phyloP scores from a whole-genome alignment of 2,797 vertebrate genomes.

The Poeciliopsis paucimaculata region DNA sequence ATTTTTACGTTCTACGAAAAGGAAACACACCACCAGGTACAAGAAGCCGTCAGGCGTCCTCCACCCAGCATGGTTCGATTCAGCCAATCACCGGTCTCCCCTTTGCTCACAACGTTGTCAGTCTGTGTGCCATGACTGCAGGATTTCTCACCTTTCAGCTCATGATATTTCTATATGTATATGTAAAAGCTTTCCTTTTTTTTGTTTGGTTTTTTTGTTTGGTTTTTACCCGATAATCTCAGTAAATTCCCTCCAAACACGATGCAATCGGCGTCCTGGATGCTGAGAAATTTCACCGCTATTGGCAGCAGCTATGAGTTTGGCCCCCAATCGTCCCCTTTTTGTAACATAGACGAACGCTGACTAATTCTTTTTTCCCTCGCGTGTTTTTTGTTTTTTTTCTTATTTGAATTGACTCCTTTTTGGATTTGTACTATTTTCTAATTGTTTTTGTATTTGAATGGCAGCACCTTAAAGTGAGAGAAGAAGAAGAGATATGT shows the following conservation, averaged over 20 bases:
- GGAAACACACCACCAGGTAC: constrained; percentile 48
- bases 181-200: constrained; percentile 50
- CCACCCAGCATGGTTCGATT: constrained; percentile 32
- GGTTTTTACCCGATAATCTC: constrained; percentile 36
- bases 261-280: constrained; percentile 22
- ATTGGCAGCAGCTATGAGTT: constrained; percentile 60
- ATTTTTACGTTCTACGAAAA: constrained; percentile 54
- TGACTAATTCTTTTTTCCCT: constrained; percentile 60
- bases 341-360: constrained; percentile 67
- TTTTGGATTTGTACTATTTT: constrained; percentile 79
- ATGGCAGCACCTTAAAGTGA: constrained; percentile 81
- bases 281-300: constrained; percentile 29
- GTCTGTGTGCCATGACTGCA: constrained; percentile 55
- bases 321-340: constrained; percentile 53
- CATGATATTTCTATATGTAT: constrained; percentile 51
- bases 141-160: constrained; percentile 44
- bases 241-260: constrained; percentile 47
- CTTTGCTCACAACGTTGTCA: constrained; percentile 8
- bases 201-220: not conserved
- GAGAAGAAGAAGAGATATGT: constrained; percentile 50
- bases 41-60: constrained; percentile 50
- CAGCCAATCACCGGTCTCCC: constrained; percentile 50
- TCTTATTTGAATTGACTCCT: constrained; percentile 75
- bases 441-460: constrained; percentile 80
- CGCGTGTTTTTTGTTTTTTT: constrained; percentile 58